Percentiles rank a stretch among this genome's conserved stretches.
These are phyloP conservation scores for Drosophila repletoides DNA, from an alignment of 1,140 invertebrate genomes.

Conservation along the genomic window DNA sequence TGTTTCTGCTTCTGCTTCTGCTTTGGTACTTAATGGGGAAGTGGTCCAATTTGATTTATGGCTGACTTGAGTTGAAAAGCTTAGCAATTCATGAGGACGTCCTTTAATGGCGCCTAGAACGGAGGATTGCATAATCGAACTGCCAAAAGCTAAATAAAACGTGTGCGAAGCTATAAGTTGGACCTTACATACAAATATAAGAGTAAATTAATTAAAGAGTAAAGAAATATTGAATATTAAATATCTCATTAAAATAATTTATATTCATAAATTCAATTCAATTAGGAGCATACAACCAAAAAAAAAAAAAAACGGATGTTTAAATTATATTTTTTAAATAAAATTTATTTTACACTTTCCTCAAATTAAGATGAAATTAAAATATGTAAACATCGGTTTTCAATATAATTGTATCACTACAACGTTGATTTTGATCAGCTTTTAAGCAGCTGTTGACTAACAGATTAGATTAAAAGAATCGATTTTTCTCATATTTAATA, in stretches of 20 bases:
- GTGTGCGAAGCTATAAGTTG: conserved; percentile 1
- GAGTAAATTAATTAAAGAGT: no score
- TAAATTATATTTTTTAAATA: neutral
- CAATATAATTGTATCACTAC: neutral
- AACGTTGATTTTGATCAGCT: neutral
- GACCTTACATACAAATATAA: neutral
- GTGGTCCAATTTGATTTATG: conserved; percentile 72
- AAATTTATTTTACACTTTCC: no score
- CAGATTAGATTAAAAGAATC: neutral
- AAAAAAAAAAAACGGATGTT: neutral
- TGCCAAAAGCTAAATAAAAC: neutral
- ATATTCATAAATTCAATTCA: no score
- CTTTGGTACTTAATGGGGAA: conserved; percentile 12
- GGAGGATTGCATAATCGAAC: conserved; percentile 62
- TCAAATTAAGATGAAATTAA: no score
- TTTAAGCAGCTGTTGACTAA: neutral
- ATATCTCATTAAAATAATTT: no score
- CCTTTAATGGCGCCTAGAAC: conserved; percentile 45
- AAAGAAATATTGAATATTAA: neutral
- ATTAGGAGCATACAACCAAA: neutral
- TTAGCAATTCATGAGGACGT: conserved; percentile 17
- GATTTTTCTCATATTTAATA: conserved; percentile 35
- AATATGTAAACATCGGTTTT: neutral
- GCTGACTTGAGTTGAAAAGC: conserved; percentile 59
- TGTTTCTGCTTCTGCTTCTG: neutral